These are phyloP conservation scores for Drosophila mauritiana DNA, from an alignment of 1,140 invertebrate species.

Conservation along the genomic window DNA sequence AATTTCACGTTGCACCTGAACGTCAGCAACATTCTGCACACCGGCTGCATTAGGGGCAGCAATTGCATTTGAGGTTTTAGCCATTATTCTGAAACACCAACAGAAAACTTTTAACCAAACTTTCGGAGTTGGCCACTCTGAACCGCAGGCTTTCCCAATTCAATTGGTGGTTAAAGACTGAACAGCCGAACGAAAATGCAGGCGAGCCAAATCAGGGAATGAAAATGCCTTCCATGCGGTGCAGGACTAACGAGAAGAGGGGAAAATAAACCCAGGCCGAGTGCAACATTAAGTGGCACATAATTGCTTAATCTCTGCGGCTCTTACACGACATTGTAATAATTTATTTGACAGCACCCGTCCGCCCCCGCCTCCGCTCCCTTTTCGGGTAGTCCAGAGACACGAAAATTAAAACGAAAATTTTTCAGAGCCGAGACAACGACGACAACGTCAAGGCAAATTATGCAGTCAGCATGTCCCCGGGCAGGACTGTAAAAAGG, in stretches of 20 bases:
- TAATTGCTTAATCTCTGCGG: constrained; percentile 83
- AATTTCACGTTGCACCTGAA: constrained; percentile 5
- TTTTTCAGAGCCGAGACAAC: constrained; percentile 43
- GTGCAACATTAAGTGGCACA: constrained; percentile 81
- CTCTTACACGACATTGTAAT: constrained; percentile 82
- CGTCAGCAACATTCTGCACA: constrained; percentile 14
- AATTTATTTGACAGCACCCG: constrained; percentile 75
- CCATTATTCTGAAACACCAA: constrained; percentile 4
- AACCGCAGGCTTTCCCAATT: constrained; percentile 54
- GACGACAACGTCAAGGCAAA: constrained; percentile 67
- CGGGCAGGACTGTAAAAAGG: constrained; percentile 34
- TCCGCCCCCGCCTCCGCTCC: constrained; percentile 20
- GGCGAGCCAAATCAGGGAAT: constrained; percentile 41
- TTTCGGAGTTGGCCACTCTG: constrained; percentile 1
- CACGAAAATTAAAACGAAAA: constrained; percentile 77
- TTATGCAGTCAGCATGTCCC: constrained; percentile 76
- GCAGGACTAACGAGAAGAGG: neutral
- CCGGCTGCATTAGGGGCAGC: constrained; percentile 4
- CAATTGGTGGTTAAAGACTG: constrained; percentile 58
- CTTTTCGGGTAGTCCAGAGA: constrained; percentile 23
- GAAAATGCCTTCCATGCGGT: constrained; percentile 40
- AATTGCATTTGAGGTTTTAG: constrained; percentile 8
- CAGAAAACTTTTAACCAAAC: constrained; percentile 16
- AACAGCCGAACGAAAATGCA: constrained; percentile 33
- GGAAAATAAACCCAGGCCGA: constrained; percentile 14